Evolutionary conservation across 2,113 vertebrate genomes (phyloP).

Genomic region (Excalfactoria chinensis): DNA sequence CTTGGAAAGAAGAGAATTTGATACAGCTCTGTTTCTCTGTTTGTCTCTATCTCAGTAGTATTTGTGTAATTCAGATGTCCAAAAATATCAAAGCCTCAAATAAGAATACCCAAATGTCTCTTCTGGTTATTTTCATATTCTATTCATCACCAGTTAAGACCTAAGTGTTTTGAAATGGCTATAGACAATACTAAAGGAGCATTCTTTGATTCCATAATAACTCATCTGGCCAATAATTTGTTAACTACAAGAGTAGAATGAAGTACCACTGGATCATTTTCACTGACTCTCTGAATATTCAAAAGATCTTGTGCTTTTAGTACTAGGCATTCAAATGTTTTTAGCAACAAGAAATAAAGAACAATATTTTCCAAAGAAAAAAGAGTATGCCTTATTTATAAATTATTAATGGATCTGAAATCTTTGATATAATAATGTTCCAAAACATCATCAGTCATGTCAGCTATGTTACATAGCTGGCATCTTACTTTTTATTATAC

Average conservation of each 20-base stretch:
- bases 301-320: neutral
- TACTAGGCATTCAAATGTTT: neutral
- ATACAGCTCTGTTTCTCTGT: neutral
- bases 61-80: neutral
- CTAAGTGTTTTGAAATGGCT: neutral
- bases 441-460: neutral
- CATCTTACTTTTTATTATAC: neutral
- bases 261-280: neutral
- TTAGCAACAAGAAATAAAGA: neutral
- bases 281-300: neutral
- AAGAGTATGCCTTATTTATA: neutral
- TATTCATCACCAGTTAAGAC: neutral
- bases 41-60: neutral
- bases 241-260: neutral
- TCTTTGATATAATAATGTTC: neutral
- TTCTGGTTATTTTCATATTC: neutral
- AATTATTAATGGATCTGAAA: neutral
- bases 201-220: neutral
- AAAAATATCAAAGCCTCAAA: neutral
- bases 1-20: neutral
- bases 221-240: neutral
- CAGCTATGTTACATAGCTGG: neutral
- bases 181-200: neutral
- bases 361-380: neutral
- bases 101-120: neutral